Evolutionary conservation across 2,113 vertebrate species (phyloP).

Genomic region (Amphiprion ocellaris): DNA sequence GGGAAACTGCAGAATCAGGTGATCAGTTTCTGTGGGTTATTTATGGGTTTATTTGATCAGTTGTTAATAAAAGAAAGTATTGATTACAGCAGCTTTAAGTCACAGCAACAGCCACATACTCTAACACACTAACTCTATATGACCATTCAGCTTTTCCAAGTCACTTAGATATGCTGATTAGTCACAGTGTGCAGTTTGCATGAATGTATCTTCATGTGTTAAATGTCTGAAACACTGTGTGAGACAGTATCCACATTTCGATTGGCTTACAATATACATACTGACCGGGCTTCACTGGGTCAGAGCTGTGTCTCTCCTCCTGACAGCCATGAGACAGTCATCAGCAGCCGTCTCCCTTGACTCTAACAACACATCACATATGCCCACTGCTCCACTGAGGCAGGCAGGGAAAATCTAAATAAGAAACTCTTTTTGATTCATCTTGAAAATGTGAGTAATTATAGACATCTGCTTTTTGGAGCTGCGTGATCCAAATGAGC

Average conservation of each 20-base stretch:
- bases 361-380: conserved; percentile 44
- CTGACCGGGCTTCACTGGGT: conserved; percentile 10
- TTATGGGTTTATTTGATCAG: too few species aligned
- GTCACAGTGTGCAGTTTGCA: background rate
- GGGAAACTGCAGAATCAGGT: too few species aligned
- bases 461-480: conserved; percentile 44
- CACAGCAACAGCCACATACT: too few species aligned
- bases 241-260: conserved; percentile 20
- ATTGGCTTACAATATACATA: conserved; percentile 14
- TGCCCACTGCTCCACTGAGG: conserved; percentile 1
- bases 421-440: conserved; percentile 26
- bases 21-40: too few species aligned
- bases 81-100: background rate
- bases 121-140: background rate
- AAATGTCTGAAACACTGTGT: too few species aligned
- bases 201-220: background rate
- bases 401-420: conserved; percentile 2
- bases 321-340: conserved; percentile 15
- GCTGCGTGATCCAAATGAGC: conserved; percentile 24
- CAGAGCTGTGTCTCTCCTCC: conserved; percentile 22
- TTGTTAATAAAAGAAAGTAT: too few species aligned
- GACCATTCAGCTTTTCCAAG: conserved; percentile 3
- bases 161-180: conserved; percentile 2
- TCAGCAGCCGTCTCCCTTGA: conserved; percentile 24
- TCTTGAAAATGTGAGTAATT: conserved; percentile 34